Percentiles rank a stretch among this genome's conserved stretches.
phyloP scores from a whole-genome alignment of 2,113 vertebrate species.

The Callionymus lyra region DNA sequence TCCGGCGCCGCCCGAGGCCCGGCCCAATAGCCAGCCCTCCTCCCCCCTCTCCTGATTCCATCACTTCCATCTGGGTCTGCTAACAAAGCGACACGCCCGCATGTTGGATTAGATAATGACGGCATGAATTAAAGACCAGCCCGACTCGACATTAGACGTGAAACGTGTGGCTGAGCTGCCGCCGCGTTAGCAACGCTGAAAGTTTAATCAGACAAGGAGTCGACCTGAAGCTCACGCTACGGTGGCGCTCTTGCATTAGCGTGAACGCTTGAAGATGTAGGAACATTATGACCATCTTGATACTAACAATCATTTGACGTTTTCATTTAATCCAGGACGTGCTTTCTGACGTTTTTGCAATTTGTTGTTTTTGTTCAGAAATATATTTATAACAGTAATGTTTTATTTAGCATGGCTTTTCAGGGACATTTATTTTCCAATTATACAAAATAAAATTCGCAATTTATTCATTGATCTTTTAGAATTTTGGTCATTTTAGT shows the following conservation, averaged over 20 bases:
- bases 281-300: too few relatives aligned
- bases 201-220: conserved; percentile 49
- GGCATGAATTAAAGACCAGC: conserved; percentile 58
- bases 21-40: conserved; percentile 27
- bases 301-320: too few relatives aligned
- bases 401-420: background rate
- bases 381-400: background rate
- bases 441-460: too few relatives aligned
- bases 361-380: background rate
- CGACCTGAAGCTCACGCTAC: too few relatives aligned
- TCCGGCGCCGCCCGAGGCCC: conserved; percentile 29
- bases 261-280: too few relatives aligned
- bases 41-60: conserved; percentile 24
- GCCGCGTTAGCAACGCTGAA: conserved; percentile 45
- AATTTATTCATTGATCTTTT: too few relatives aligned
- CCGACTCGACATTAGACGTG: conserved; percentile 50
- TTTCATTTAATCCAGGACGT: too few relatives aligned
- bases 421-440: too few relatives aligned
- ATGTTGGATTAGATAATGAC: conserved; percentile 59
- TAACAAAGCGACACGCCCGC: conserved; percentile 54
- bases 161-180: conserved; percentile 47
- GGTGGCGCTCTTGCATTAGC: too few relatives aligned
- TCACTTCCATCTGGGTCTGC: conserved; percentile 30
- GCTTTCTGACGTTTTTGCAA: background rate
- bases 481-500: too few relatives aligned